Base-by-base conservation (phyloP, 2,797 vertebrate species). In the Tokudaia muenninki region DNA sequence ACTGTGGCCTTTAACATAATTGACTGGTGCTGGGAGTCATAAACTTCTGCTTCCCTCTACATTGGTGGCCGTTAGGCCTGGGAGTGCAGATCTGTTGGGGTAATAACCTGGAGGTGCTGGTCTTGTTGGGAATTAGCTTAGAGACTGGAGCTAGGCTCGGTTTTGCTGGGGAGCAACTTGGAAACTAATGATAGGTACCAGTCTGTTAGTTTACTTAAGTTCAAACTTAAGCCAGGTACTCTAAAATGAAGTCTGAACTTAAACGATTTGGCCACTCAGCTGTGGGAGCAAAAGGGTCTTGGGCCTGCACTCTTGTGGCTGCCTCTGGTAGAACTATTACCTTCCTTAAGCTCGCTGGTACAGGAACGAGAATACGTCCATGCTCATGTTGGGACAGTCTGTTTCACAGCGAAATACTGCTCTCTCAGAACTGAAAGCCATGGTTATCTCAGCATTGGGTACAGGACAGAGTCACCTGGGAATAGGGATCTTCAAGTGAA, bases 301-400 rank as follows among this genome's bases (percentile, higher is more conserved):
- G 65, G 59, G 26, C 13, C 0, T 11, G 47, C 47, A 29, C 29
- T 6, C 1, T 0, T 4, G 0, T 44, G 31, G 1, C 16, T 3
- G n/a, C 10, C 78, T 14, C n/a, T 24, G n/a, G 89, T 13, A 70
- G 72, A 24, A 41, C 5, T 26, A 22, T 52, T 34, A 3, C 24
- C 81, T 79, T 31, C 2, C n/a, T 87, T 44, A 10, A 0, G 31
- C 74, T 24, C 34, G 26, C 44, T 29, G n/a, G n/a, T 22, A 3
- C 37, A 50, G 41, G 70, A 63, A 63, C 22, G 72, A 2, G 34
- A 13, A 6, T 9, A 11, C 47, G 34, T 72, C 44, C 67, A 50
- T 50, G 57, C 47, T 75, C 7, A 31, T 59, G 44, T 19, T 29
- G 29, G 47, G 57, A 80, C 57, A 44, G n/a, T 70, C 90, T 77